A percentile compares a stretch with the other conserved stretches of the same genome.
These are phyloP conservation scores for Petrolisthes cinctipes DNA, from an alignment of 2,888 invertebrate species.

Conservation along the genomic window DNA sequence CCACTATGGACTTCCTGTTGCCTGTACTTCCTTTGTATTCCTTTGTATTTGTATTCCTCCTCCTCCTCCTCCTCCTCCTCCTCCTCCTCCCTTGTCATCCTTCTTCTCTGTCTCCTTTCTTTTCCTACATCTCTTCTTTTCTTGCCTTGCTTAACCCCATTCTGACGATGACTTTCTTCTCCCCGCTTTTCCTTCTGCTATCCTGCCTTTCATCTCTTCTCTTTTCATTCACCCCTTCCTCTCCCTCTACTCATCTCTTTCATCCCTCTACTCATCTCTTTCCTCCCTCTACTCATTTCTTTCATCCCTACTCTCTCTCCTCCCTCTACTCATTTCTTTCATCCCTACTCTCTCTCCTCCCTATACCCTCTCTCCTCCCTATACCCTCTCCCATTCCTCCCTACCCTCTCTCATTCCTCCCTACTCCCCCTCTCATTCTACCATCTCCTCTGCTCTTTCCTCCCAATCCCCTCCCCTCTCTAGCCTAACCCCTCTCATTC, in stretches of 20 bases:
- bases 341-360: too few species aligned
- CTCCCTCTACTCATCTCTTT: background rate
- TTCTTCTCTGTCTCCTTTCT: background rate
- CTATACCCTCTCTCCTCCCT: too few species aligned
- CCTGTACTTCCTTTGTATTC: background rate
- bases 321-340: too few species aligned
- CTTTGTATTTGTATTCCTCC: background rate
- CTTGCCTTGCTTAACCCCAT: background rate
- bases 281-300: too few species aligned
- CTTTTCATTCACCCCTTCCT: background rate
- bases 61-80: background rate
- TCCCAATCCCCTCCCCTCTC: too few species aligned
- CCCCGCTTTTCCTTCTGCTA: background rate
- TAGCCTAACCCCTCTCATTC: too few species aligned
- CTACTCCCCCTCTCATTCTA: too few species aligned
- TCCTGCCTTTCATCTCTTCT: background rate
- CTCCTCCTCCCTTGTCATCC: background rate
- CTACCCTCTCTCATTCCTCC: too few species aligned
- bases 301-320: too few species aligned
- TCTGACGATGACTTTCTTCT: background rate
- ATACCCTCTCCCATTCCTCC: too few species aligned
- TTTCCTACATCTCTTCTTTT: background rate
- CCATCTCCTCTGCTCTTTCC: too few species aligned
- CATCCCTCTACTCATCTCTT: background rate
- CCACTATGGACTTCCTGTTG: background rate